Percentiles rank a stretch among this genome's conserved stretches.
Conservation (phyloP, 1,140 invertebrate species). For the Cydia strobilella region DNA sequence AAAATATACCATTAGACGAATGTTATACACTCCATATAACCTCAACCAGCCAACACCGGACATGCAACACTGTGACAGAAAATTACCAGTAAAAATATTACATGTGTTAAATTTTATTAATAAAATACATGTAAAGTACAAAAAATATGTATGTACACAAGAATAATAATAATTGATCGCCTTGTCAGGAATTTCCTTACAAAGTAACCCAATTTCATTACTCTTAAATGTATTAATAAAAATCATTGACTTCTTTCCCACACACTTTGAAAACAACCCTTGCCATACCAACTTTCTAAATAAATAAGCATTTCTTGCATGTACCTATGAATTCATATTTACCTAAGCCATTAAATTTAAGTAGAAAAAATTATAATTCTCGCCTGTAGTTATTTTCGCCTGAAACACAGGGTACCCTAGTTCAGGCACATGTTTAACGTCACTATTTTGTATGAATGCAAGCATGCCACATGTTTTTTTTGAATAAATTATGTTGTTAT, state of each 20-base stretch:
- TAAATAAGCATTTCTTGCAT: too few species aligned
- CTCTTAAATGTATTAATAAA: neutral
- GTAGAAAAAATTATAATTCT: too few species aligned
- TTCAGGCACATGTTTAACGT: too few species aligned
- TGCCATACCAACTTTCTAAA: too few species aligned
- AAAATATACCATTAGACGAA: constrained; percentile 10
- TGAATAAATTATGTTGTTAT: too few species aligned
- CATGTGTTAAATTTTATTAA: neutral
- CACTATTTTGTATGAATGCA: too few species aligned
- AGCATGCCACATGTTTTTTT: too few species aligned
- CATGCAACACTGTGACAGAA: constrained; percentile 1
- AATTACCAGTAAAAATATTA: neutral
- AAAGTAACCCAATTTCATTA: neutral
- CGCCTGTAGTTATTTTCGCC: too few species aligned
- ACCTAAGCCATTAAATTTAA: too few species aligned
- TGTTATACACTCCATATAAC: constrained; percentile 1
- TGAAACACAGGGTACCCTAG: too few species aligned
- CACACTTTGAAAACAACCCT: too few species aligned
- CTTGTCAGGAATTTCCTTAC: neutral
- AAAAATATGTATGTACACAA: neutral
- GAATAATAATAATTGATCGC: neutral
- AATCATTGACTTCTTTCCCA: neutral
- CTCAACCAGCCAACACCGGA: constrained; percentile 2
- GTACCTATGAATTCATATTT: too few species aligned
- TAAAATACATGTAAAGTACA: neutral